Base-by-base conservation (phyloP, 2,797 vertebrate species). In the Bovichtus diacanthus region DNA sequence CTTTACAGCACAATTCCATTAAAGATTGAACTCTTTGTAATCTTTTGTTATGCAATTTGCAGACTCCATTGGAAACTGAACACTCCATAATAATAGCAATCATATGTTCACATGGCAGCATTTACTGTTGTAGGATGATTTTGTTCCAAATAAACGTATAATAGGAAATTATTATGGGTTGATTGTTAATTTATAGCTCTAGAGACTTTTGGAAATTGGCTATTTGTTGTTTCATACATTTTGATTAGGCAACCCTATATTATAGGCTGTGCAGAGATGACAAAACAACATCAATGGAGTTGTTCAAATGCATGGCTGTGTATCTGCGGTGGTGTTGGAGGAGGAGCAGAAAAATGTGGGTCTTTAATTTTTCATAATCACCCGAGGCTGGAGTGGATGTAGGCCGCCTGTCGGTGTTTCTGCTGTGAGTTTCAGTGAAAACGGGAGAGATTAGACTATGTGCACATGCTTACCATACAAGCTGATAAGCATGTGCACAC, bases 281-380 rank as follows among this genome's bases (percentile, higher is more conserved):
- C 46, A 58, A 34, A 34, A 67, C 27, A 34, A 67, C 27, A 43
- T 55, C 59, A 66, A 81, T 21, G 34, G 49, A 80, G 62, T 51
- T 63, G 51, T 71, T 83, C 6, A 70, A 80, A 76, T 73, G 36
- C 47, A 67, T 41, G 27, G 49, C 29, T 61, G 65, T 65, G 70
- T 60, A 67, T 83, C 77, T 75, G 68, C 21, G 19, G 61, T 55
- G 72, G 79, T 55, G 76, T 81, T 63, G 29, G 29, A 80, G 81
- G 82, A 88, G 77, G 80, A 84, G 80, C 55, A 47, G 69, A 84
- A 59, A 79, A 84, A 69, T 51, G 54, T 21, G 43, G 75, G 78
- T 78, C 61, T 88, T 89, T 71, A 84, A 89, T 87, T 77, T 90
- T 88, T 91, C 63, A 88, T 78, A 54, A 39, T 75, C 0, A 84